Evolutionary conservation across 2,797 vertebrate species (phyloP).

Genomic region (Cynopterus sphinx): DNA sequence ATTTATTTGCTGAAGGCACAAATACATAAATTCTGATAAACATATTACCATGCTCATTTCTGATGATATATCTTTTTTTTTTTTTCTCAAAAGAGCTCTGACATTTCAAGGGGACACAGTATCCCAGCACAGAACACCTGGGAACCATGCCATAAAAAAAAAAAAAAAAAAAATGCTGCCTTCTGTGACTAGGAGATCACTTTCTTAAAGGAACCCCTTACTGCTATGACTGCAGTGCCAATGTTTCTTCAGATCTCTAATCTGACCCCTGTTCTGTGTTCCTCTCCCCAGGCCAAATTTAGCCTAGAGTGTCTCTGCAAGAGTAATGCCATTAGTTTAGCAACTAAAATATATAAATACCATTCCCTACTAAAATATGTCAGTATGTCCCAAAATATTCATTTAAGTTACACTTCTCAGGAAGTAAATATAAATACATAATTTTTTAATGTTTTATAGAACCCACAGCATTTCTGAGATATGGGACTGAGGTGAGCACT

Average conservation of each 20-base stretch:
- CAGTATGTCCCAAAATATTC: constrained; percentile 31
- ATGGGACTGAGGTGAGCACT: constrained; percentile 52
- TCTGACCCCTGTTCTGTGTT: not conserved
- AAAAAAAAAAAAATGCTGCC: constrained; percentile 42
- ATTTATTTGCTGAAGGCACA: constrained; percentile 78
- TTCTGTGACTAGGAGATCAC: constrained; percentile 66
- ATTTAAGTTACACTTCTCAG: not conserved
- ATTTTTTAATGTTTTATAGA: constrained; percentile 51
- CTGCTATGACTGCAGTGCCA: constrained; percentile 20
- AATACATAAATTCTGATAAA: constrained; percentile 56
- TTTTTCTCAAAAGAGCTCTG: constrained; percentile 53
- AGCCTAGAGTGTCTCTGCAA: constrained; percentile 21
- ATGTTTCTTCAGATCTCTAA: constrained; percentile 36
- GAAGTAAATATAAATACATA: constrained; percentile 31
- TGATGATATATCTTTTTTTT: not conserved
- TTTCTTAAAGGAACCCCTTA: constrained; percentile 72
- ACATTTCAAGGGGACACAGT: constrained; percentile 68
- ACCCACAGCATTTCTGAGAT: constrained; percentile 43
- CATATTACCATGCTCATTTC: constrained; percentile 45
- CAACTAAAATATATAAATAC: not conserved
- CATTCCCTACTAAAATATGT: not conserved
- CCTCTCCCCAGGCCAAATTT: constrained; percentile 33
- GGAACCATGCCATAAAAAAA: constrained; percentile 66
- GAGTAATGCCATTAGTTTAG: constrained; percentile 20
- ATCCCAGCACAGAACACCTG: constrained; percentile 58